These are phyloP conservation scores for Malthinus seriepunctatus DNA, from an alignment of 2,888 invertebrate genomes.

Conservation along the genomic window DNA sequence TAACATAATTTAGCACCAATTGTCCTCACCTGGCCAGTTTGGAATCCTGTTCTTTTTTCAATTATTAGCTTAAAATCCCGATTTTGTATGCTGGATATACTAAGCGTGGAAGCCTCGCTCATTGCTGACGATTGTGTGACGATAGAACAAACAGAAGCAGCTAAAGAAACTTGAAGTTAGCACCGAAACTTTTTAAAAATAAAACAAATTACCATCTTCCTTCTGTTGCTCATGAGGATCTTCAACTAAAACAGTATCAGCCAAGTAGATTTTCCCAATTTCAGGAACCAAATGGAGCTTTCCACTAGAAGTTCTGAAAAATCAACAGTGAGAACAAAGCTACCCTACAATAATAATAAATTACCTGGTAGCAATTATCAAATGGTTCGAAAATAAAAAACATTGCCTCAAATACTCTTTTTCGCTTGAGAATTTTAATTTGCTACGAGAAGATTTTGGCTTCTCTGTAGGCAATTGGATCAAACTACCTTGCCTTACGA, in stretches of 20 bases:
- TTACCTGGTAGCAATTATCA: slow-evolving; percentile 79
- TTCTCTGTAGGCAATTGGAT: slow-evolving; percentile 72
- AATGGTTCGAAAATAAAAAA: slow-evolving; percentile 88
- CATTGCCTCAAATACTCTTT: slow-evolving; percentile 79
- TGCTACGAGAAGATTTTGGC: slow-evolving; percentile 61
- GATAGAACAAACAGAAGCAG: slow-evolving; percentile 60
- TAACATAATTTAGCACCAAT: too few species aligned
- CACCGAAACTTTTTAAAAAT: too few species aligned
- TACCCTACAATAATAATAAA: neutral
- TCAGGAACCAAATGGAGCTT: slow-evolving; percentile 84
- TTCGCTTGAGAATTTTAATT: slow-evolving; percentile 66
- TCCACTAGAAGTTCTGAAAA: slow-evolving; percentile 71
- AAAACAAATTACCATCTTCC: slow-evolving; percentile 63
- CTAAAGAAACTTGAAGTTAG: slow-evolving; percentile 36
- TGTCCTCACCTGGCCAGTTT: slow-evolving; percentile 43
- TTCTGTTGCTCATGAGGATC: slow-evolving; percentile 75
- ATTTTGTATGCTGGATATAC: slow-evolving; percentile 56
- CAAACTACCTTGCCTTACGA: slow-evolving; percentile 86
- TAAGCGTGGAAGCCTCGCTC: slow-evolving; percentile 52
- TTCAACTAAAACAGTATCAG: slow-evolving; percentile 84
- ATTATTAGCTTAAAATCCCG: slow-evolving; percentile 74
- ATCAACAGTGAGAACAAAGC: neutral
- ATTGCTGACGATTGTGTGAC: slow-evolving; percentile 60
- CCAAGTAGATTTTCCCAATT: slow-evolving; percentile 79
- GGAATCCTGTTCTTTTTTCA: slow-evolving; percentile 61